Percentiles rank a stretch among this genome's conserved stretches.
phyloP scores from a whole-genome alignment of 1,140 invertebrate genomes.

The Drosophila santomea region DNA sequence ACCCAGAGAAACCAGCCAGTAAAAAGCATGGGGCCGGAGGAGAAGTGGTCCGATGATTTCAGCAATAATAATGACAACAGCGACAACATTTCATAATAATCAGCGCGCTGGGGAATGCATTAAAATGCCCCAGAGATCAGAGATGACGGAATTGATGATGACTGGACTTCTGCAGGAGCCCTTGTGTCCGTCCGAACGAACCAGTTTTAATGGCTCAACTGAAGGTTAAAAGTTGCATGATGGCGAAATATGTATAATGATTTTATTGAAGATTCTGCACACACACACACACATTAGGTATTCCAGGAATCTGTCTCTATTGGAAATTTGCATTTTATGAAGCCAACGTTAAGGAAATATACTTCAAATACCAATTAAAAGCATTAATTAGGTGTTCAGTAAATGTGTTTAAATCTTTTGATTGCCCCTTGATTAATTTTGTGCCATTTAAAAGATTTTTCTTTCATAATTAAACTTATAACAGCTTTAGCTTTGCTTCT shows the following conservation, averaged over 20 bases:
- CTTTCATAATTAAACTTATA: neutral
- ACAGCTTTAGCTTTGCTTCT: neutral
- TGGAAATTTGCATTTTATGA: neutral
- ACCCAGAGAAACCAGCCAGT: neutral
- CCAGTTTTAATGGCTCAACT: constrained; percentile 3
- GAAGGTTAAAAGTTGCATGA: too few species aligned
- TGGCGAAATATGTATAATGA: too few species aligned
- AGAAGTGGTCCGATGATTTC: constrained; percentile 40
- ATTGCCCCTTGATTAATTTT: neutral
- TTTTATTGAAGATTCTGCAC: too few species aligned
- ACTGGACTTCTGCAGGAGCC: constrained; percentile 12
- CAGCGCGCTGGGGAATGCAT: constrained; percentile 47
- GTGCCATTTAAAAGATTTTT: neutral
- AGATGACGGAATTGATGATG: constrained; percentile 42
- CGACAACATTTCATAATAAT: constrained; percentile 67
- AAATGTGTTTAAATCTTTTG: neutral
- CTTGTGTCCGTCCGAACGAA: neutral
- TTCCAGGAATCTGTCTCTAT: neutral
- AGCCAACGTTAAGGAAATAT: neutral
- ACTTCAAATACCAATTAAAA: neutral
- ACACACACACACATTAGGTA: too few species aligned
- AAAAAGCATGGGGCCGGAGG: neutral
- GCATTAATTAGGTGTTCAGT: neutral
- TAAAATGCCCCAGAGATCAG: constrained; percentile 38
- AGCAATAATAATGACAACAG: constrained; percentile 46